phyloP scores from a whole-genome alignment of 1,140 invertebrate genomes.

The Zaprionus ghesquierei region DNA sequence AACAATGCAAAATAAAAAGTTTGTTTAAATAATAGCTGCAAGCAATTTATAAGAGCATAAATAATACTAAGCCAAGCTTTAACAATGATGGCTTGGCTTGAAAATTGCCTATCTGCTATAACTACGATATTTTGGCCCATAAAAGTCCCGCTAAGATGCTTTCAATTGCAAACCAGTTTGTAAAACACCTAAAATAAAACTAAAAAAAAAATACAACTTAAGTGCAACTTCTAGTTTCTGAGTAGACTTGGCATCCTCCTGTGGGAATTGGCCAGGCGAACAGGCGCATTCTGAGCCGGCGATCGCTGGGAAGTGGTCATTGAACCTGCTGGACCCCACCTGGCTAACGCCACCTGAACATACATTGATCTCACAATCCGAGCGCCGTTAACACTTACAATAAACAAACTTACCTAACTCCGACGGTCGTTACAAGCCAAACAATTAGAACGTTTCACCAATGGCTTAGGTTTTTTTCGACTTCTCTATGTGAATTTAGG shows the following conservation, averaged over 20 bases:
- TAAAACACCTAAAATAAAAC: background rate
- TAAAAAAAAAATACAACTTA: slow-evolving; percentile 2
- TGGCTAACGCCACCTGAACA: slow-evolving; percentile 2
- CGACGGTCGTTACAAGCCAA: slow-evolving; percentile 15
- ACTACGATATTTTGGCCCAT: background rate
- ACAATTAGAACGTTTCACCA: slow-evolving; percentile 56
- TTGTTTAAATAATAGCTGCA: background rate
- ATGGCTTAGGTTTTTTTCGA: slow-evolving; percentile 50
- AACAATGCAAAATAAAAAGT: no score
- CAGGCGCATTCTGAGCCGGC: slow-evolving; percentile 19
- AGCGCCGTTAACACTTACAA: slow-evolving; percentile 44
- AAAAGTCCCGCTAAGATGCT: background rate
- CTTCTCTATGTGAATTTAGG: slow-evolving; percentile 35
- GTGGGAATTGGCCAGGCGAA: slow-evolving; percentile 35
- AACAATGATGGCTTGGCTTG: background rate
- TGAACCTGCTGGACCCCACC: slow-evolving; percentile 43
- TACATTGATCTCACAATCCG: background rate
- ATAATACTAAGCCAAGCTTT: background rate
- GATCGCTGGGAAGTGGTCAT: slow-evolving; percentile 44
- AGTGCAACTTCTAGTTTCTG: slow-evolving; percentile 58
- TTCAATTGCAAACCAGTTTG: slow-evolving; percentile 46
- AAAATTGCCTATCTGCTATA: background rate
- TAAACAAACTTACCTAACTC: slow-evolving; percentile 26
- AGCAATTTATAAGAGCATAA: background rate
- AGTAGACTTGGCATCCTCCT: slow-evolving; percentile 53